Base-by-base conservation (phyloP, 1,140 invertebrate genomes). In the Oryctes rhinoceros region DNA sequence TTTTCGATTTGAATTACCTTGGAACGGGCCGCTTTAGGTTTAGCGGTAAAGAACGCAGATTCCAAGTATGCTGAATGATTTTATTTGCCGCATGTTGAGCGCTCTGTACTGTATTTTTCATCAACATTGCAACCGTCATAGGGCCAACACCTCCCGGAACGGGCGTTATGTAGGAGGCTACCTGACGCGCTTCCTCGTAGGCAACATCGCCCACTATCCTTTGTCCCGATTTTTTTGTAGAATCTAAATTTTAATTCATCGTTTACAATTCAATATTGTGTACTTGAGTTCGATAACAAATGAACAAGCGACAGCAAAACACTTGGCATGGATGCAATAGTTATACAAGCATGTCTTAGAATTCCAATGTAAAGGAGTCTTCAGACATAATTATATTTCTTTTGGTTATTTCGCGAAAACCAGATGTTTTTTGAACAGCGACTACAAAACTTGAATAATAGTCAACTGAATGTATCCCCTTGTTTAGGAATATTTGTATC, bases 81-180 rank as follows among this genome's bases (percentile, higher is more conserved):
- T 89, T 90, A 15, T 91, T 86, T n/a, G 90, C 90, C 44, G 91
- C 87, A 81, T 91, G 89, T 85, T 92, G 86, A 35, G 97, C 97
- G 37, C 96, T 94, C 79, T 94, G 90, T 5, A 99, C 94, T 0
- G 98, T 99, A 87, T 99, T 99, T 84, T 94, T 93, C 92, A 99
- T 96, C 9, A 99, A 89, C 98, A 99, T 99, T 11, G 97, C 97
- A 24, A 99, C 98, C 0, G 98, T 99, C 96, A 99, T 98, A 9
- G 98, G 98, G 0, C 98, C 98, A 78, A 99, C 98, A 81, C 98
- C 98, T 39, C 98, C 97, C 11, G 98, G 98, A 20, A 99, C 98
- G 2, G 98, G 98, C 35, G 98, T 99, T 79, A 99, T 97, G 84
- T 92, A 94, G 2, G 93, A 92, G 9, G 97, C 97, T 74, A 96